phyloP scores from a whole-genome alignment of 2,888 invertebrate species.

The Heteropelma amictum region DNA sequence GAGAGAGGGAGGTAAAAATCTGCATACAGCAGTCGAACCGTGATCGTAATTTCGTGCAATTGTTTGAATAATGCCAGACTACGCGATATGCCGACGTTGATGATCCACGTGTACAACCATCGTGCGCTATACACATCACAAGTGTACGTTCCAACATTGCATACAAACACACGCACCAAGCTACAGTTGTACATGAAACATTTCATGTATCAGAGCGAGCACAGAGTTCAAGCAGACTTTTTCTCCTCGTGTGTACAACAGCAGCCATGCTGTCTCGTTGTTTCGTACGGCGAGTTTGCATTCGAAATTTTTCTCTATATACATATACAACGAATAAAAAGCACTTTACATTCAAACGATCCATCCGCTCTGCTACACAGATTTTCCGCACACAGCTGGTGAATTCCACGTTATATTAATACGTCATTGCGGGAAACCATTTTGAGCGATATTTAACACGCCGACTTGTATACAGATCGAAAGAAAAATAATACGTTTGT shows the following conservation, averaged over 20 bases:
- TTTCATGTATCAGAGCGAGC: slow-evolving; percentile 16
- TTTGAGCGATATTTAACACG: too few species aligned
- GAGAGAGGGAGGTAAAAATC: background rate
- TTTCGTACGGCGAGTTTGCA: slow-evolving; percentile 5
- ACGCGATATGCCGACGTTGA: background rate
- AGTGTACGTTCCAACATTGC: too few species aligned
- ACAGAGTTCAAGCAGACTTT: slow-evolving; percentile 37
- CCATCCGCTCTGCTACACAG: slow-evolving; percentile 42
- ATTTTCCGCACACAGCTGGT: background rate
- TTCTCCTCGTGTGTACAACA: slow-evolving; percentile 21
- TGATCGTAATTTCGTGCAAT: slow-evolving; percentile 45
- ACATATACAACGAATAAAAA: slow-evolving; percentile 42
- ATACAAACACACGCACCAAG: background rate
- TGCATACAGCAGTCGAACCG: background rate
- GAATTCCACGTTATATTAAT: background rate
- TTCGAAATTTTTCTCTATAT: slow-evolving; percentile 45
- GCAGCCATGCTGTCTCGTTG: slow-evolving; percentile 18
- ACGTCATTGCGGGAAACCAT: too few species aligned
- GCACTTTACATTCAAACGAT: slow-evolving; percentile 43
- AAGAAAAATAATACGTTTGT: too few species aligned
- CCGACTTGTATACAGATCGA: too few species aligned
- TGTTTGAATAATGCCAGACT: slow-evolving; percentile 27
- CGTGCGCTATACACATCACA: too few species aligned
- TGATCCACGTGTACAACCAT: slow-evolving; percentile 15
- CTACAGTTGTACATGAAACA: background rate